Evolutionary conservation across 2,888 invertebrate genomes (phyloP).

Genomic region (Neelides folsomi): DNA sequence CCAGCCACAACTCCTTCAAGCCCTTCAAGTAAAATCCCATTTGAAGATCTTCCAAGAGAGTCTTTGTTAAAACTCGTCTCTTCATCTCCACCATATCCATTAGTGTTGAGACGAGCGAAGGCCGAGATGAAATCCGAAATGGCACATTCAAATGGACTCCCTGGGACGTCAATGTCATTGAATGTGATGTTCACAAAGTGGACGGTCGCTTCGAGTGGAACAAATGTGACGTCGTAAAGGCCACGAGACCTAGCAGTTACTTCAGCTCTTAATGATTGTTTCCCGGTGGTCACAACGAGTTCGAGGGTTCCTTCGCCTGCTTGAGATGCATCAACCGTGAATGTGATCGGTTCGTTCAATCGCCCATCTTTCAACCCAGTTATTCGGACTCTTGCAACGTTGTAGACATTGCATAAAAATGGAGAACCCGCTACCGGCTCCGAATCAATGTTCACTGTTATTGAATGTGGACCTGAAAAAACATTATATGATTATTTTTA

Average conservation of each 20-base stretch:
- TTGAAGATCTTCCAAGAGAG: too few relatives aligned
- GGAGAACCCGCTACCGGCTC: conserved; percentile 81
- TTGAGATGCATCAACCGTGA: conserved; percentile 85
- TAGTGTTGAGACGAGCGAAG: neutral
- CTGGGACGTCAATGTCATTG: conserved; percentile 52
- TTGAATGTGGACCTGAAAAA: conserved; percentile 57
- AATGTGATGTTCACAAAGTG: conserved; percentile 89
- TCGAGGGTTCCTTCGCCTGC: conserved; percentile 89
- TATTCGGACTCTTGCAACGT: conserved; percentile 52
- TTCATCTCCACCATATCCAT: too few relatives aligned
- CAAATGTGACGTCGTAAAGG: conserved; percentile 80
- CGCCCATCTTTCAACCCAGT: conserved; percentile 42
- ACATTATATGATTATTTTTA: conserved; percentile 2
- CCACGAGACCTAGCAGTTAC: conserved; percentile 80
- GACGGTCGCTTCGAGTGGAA: conserved; percentile 74
- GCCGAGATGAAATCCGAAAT: conserved; percentile 31
- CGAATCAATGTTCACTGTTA: conserved; percentile 67
- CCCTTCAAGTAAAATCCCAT: conserved; percentile 33
- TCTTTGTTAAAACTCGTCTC: too few relatives aligned
- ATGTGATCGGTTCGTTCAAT: conserved; percentile 74
- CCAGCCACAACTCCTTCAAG: conserved; percentile 40
- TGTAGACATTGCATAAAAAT: conserved; percentile 86
- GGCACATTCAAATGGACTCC: conserved; percentile 74
- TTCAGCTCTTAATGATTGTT: conserved; percentile 77
- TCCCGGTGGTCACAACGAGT: conserved; percentile 76